These are phyloP conservation scores for Pholis gunnellus DNA, from an alignment of 2,113 vertebrate species.

Conservation along the genomic window DNA sequence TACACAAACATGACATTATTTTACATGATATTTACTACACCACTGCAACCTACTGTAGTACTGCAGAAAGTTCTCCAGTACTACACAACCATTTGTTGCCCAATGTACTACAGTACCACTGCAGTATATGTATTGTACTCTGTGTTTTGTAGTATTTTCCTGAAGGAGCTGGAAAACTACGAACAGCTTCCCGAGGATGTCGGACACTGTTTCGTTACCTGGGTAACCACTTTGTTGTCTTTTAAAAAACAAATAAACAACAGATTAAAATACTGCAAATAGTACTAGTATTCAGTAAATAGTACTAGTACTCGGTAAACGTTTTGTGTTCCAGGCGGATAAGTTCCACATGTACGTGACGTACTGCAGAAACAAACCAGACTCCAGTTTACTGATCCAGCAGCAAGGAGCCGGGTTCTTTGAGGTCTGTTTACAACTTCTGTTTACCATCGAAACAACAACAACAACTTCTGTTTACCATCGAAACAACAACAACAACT, in stretches of 20 bases:
- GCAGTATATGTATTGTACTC: not conserved
- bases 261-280: not conserved
- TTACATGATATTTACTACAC: too few species aligned
- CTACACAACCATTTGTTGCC: too few species aligned
- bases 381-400: constrained; percentile 96
- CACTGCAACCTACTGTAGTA: too few species aligned
- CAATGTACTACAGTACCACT: too few species aligned
- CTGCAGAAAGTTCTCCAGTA: too few species aligned
- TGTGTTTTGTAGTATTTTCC: constrained; percentile 89
- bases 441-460: not conserved
- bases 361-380: constrained; percentile 99
- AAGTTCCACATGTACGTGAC: constrained; percentile 99
- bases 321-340: constrained; percentile 86
- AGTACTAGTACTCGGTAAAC: not conserved
- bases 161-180: constrained; percentile 98
- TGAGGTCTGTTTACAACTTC: constrained; percentile 83
- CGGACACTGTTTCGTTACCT: constrained; percentile 98
- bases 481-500: not conserved
- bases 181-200: constrained; percentile 98
- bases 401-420: constrained; percentile 96
- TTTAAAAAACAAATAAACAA: not conserved
- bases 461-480: not conserved
- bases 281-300: not conserved
- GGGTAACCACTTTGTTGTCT: constrained; percentile 84
- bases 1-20: not conserved